A percentile compares a stretch with the other conserved stretches of the same genome.
Evolutionary conservation across 1,140 invertebrate species (phyloP).

Genomic region (Drosophila burlai): DNA sequence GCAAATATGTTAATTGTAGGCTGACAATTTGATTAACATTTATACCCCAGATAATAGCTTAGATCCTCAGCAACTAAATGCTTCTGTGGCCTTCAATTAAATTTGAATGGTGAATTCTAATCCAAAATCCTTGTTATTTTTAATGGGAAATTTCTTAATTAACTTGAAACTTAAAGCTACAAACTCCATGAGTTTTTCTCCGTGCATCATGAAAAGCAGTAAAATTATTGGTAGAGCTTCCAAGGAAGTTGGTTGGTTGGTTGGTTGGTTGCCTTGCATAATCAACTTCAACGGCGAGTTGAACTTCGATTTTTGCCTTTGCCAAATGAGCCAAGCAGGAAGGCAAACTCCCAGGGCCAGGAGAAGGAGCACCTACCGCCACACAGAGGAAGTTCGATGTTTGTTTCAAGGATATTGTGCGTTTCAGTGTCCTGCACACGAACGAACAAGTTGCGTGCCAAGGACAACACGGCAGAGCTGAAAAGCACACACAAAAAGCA

Average conservation of each 20-base stretch:
- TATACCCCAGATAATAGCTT: background rate
- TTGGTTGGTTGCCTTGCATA: slow-evolving; percentile 59
- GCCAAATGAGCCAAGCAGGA: slow-evolving; percentile 43
- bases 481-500: slow-evolving; percentile 32
- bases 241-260: slow-evolving; percentile 27
- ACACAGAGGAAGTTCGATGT: slow-evolving; percentile 46
- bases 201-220: background rate
- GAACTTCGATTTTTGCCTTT: slow-evolving; percentile 63
- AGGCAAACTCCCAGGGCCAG: slow-evolving; percentile 21
- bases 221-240: slow-evolving; percentile 5
- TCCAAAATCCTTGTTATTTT: background rate
- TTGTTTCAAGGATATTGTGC: slow-evolving; percentile 71
- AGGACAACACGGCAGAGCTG: slow-evolving; percentile 54
- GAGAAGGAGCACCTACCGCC: slow-evolving; percentile 6
- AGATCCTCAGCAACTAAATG: background rate
- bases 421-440: slow-evolving; percentile 66
- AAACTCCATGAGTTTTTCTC: background rate
- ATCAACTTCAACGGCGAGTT: slow-evolving; percentile 55
- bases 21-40: slow-evolving; percentile 1
- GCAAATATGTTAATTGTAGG: background rate
- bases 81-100: background rate
- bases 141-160: background rate
- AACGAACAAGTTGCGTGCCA: slow-evolving; percentile 71
- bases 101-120: background rate
- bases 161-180: background rate